phyloP scores from a whole-genome alignment of 2,888 invertebrate species.

The Hofmannophila pseudospretella region DNA sequence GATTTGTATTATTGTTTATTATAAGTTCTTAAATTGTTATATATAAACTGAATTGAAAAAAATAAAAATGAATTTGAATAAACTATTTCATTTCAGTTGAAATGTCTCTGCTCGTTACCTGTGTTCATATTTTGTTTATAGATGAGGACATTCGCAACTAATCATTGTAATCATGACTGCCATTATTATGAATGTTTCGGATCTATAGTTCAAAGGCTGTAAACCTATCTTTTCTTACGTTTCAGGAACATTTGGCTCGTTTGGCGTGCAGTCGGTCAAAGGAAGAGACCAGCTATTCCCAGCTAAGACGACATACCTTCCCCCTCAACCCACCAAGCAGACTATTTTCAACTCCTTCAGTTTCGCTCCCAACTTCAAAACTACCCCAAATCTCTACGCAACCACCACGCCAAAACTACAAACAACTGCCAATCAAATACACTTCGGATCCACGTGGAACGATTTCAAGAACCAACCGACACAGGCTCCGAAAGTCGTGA shows the following conservation, averaged over 20 bases:
- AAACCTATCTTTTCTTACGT: conserved; percentile 10
- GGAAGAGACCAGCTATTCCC: conserved; percentile 65
- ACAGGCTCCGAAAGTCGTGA: conserved; percentile 57
- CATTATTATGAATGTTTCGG: no score
- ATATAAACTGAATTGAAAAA: no score
- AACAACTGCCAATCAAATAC: conserved; percentile 49
- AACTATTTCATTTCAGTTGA: no score
- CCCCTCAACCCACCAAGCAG: conserved; percentile 58
- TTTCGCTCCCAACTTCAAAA: conserved; percentile 54
- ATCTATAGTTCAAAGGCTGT: no score
- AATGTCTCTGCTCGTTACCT: no score
- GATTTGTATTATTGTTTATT: no score
- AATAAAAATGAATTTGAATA: no score
- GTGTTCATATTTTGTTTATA: no score
- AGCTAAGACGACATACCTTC: conserved; percentile 60
- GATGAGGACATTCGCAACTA: no score
- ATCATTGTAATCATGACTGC: no score
- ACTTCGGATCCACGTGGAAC: conserved; percentile 52
- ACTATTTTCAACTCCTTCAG: conserved; percentile 61
- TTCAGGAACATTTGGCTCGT: conserved; percentile 78
- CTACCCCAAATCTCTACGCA: conserved; percentile 42
- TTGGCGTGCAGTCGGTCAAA: conserved; percentile 77
- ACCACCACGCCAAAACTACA: conserved; percentile 56
- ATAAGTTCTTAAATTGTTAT: no score
- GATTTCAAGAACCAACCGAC: conserved; percentile 68